phyloP scores from a whole-genome alignment of 2,888 invertebrate genomes.

The Stegana nigrithorax region DNA sequence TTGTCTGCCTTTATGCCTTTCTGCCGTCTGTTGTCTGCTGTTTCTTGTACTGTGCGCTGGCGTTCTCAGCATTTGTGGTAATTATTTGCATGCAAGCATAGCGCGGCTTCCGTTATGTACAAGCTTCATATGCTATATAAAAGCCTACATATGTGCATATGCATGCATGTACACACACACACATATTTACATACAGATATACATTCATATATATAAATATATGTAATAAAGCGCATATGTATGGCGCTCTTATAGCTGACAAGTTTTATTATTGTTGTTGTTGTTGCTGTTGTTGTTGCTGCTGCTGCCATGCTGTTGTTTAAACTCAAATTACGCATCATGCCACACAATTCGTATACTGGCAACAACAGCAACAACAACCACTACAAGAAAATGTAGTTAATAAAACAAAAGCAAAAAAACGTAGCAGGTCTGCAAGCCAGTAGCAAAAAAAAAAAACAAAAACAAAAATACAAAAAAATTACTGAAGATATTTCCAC shows the following conservation, averaged over 20 bases:
- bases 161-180: not conserved
- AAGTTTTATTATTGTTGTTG: no score
- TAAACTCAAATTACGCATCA: slow-evolving; percentile 42
- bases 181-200: not conserved
- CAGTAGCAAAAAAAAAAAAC: not conserved
- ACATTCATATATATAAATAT: not conserved
- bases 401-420: not conserved
- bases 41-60: not conserved
- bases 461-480: not conserved
- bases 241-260: no score
- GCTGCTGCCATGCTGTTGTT: not conserved
- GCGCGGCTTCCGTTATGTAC: not conserved
- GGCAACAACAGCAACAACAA: slow-evolving; percentile 35
- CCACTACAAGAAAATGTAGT: not conserved
- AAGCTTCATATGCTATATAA: not conserved
- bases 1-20: no score
- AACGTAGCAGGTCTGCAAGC: not conserved
- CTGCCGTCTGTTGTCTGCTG: not conserved
- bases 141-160: not conserved
- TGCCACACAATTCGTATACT: slow-evolving; percentile 29
- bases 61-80: slow-evolving; percentile 25
- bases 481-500: not conserved
- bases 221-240: no score
- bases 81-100: slow-evolving; percentile 62
- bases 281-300: no score